Evolutionary conservation across 2,888 invertebrate species (phyloP), one percentile per base, ranked within the genome.

Genomic region (Mayetiola destructor): DNA sequence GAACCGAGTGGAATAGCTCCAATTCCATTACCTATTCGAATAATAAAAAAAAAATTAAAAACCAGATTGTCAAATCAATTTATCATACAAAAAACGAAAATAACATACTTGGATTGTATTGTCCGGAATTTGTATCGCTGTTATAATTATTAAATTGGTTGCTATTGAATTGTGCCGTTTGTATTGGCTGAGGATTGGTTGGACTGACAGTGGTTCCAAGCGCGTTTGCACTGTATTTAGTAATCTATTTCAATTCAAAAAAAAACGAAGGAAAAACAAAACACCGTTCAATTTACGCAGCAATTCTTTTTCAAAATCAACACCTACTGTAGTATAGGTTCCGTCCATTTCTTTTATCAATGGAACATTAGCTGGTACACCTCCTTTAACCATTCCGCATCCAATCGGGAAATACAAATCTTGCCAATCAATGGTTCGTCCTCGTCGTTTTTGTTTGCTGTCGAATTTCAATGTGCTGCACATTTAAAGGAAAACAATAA

Each of bases 331-430:
- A 16, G 72, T 70, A 48, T 69, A 64, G 63, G 73, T 76, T 63
- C 76, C 76, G 32, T 69, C 62, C 61, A 62, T 65, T 60, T 60
- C 61, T 59, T 62, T 35, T 56, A 64, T 55, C 57, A 63, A 59
- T 30, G 62, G 61, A 27, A 63, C 61, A 59, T 69, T 65, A n/a
- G 70, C 73, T 1, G 69, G 67, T 37, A 67, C 64, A 16, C 73
- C 73, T 37, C 69, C 69, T 56, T 66, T 71, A 57, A 69, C 68
- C 61, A 77, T 78, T 32, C 82, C 82, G 66, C 87, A 87, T 55
- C 82, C 82, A 63, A 80, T 77, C 6, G 87, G 87, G 70, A 86
- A 85, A 66, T 80, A 80, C 16, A 85, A 69, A 61, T 84, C 77
- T 52, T 76, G 69, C 84, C 85, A 86, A 30, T 80, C 76, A 8